Conservation (phyloP, 35 echinoderm and acorn worm genomes). For the Heliocidaris tuberculata region DNA sequence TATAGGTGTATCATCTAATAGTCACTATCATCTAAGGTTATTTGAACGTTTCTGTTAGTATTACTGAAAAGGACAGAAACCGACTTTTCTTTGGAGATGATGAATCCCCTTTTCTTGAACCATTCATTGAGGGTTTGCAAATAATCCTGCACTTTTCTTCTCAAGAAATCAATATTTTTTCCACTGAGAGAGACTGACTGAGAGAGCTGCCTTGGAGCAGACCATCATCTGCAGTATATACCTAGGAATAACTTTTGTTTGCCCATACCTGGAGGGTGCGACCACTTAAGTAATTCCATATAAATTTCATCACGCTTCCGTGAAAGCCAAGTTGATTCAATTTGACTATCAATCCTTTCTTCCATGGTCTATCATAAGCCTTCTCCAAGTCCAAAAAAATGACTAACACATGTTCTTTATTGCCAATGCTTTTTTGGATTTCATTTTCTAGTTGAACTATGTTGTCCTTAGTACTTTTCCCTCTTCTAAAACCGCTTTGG, state of each 20-base stretch:
- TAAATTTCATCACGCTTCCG: background rate
- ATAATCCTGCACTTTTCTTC: background rate
- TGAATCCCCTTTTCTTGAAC: background rate
- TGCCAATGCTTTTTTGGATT: background rate
- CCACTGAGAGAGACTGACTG: background rate
- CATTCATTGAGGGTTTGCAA: background rate
- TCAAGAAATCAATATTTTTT: background rate
- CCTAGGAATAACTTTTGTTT: background rate
- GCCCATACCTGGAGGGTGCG: background rate
- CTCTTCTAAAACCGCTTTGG: too few relatives aligned
- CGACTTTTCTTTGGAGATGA: background rate
- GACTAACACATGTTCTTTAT: background rate
- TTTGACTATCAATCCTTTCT: background rate
- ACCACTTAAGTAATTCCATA: background rate
- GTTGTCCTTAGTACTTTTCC: too few relatives aligned
- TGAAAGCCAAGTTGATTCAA: background rate
- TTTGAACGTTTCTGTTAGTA: background rate
- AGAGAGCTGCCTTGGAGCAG: background rate
- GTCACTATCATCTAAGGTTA: background rate
- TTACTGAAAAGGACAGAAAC: background rate
- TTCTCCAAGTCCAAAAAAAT: background rate
- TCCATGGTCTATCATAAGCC: background rate
- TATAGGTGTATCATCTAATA: too few relatives aligned
- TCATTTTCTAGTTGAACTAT: background rate
- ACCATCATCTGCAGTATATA: background rate